Percentiles rank a stretch among this genome's conserved stretches.
Conservation (phyloP, 2,888 invertebrate species). For the Agrotis ipsilon region DNA sequence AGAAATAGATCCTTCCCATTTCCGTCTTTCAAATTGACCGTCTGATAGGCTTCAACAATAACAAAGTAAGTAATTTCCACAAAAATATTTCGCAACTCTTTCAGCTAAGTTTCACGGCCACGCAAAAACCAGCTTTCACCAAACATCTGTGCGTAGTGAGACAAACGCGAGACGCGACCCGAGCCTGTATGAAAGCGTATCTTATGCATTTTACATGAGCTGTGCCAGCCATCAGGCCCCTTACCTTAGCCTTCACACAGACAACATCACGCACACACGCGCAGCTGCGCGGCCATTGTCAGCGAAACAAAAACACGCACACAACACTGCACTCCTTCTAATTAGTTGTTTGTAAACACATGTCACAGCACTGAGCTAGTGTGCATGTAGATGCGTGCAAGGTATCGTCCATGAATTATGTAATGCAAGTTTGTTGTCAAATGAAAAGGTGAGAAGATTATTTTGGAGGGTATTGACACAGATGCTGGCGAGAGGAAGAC, state of each 20-base stretch:
- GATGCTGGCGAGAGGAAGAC: neutral
- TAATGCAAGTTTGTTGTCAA: constrained; percentile 59
- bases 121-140: constrained; percentile 82
- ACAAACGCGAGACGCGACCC: constrained; percentile 80
- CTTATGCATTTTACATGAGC: constrained; percentile 94
- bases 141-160: constrained; percentile 86
- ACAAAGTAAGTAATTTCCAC: constrained; percentile 53
- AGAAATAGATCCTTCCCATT: neutral
- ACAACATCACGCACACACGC: constrained; percentile 65
- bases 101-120: constrained; percentile 79
- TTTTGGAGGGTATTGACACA: constrained; percentile 33
- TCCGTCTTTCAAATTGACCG: neutral
- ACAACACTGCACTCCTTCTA: constrained; percentile 73
- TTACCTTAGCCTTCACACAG: constrained; percentile 69
- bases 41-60: constrained; percentile 5
- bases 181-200: constrained; percentile 82
- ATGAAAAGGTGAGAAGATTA: constrained; percentile 51
- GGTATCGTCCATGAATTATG: constrained; percentile 63
- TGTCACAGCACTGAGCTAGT: constrained; percentile 70
- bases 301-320: constrained; percentile 77
- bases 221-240: constrained; percentile 70
- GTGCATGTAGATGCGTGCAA: constrained; percentile 70
- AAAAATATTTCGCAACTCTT: constrained; percentile 62
- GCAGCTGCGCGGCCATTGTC: constrained; percentile 68
- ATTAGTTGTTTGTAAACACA: constrained; percentile 89